Base-by-base conservation (phyloP, 2,888 invertebrate species). In the Eristalinus aeneus region DNA sequence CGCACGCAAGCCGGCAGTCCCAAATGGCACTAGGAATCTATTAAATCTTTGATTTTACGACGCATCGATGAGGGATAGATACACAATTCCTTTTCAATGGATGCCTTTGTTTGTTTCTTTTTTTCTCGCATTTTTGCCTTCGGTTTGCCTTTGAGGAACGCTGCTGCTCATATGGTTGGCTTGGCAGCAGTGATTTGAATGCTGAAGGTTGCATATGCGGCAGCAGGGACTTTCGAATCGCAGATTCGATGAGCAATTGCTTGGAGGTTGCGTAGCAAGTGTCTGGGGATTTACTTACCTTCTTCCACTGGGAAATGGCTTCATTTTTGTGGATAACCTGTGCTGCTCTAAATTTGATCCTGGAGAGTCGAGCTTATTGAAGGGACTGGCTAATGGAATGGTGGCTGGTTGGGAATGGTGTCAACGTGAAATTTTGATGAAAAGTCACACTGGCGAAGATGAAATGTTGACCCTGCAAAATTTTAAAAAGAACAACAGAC, bases 1-100 rank as follows among this genome's bases (percentile, higher is more conserved):
- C 76, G 63, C 65, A 82, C 69, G 81, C 85, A 80, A 74, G 54
- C 79, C 73, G 27, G 27, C 27, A 72, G 85, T 86, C 81, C 81
- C 85, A 86, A 86, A 86, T 82, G 82, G 82, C 86, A 82, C 65
- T 63, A 71, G 53, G 78, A 78, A 78, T 82, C 86, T 82, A 86
- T 86, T 82, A 86, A 82, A 78, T 82, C 77, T 82, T 86, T 77
- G 82, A 86, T 86, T 82, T 86, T 61, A 77, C 73, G 76, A 82
- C 67, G 54, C 67, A 86, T 68, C 61, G 73, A 60, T 56, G 74
- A 86, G 81, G 86, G 77, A 81, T 77, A 68, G 77, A 81, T 77
- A 81, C 36, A 69, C 68, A 85, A 81, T 85, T 76, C 72, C 61
- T 81, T 77, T 76, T 46, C 72, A 73, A 77, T 77, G 39, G 81